Conservation (phyloP, 2,113 vertebrate genomes). For the Romanogobio albipinnatus region DNA sequence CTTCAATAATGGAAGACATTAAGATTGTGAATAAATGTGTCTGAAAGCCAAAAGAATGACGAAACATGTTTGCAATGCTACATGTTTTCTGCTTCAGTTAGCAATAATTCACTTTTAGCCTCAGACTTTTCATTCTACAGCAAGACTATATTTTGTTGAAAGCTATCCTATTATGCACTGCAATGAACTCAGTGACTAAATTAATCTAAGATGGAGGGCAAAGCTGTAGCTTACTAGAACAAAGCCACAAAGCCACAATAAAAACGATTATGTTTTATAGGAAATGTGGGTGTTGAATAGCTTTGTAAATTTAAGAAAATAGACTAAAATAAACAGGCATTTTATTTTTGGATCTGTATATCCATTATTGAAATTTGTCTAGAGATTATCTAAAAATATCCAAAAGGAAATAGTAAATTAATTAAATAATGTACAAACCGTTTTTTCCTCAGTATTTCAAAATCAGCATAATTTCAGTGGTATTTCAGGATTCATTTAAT, state of each 20-base stretch:
- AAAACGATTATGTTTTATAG: neutral
- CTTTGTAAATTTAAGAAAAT: neutral
- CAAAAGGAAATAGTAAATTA: neutral
- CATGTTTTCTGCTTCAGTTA: neutral
- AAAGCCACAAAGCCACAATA: too few relatives aligned
- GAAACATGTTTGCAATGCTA: neutral
- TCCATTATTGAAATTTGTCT: too few relatives aligned
- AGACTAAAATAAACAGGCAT: neutral
- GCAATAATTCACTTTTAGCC: neutral
- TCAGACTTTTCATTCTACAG: neutral
- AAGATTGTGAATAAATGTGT: neutral
- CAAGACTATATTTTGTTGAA: too few relatives aligned
- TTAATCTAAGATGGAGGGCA: too few relatives aligned
- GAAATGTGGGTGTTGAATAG: neutral
- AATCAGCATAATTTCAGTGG: too few relatives aligned
- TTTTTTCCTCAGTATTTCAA: too few relatives aligned
- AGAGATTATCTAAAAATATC: neutral
- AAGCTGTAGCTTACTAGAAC: too few relatives aligned
- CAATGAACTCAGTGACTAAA: too few relatives aligned
- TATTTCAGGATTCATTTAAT: neutral
- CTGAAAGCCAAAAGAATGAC: neutral
- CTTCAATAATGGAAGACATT: neutral
- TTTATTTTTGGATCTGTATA: neutral
- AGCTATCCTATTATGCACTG: too few relatives aligned
- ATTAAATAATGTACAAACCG: too few relatives aligned